Evolutionary conservation across 2,113 vertebrate genomes (phyloP).

Genomic region (Strigops habroptila): DNA sequence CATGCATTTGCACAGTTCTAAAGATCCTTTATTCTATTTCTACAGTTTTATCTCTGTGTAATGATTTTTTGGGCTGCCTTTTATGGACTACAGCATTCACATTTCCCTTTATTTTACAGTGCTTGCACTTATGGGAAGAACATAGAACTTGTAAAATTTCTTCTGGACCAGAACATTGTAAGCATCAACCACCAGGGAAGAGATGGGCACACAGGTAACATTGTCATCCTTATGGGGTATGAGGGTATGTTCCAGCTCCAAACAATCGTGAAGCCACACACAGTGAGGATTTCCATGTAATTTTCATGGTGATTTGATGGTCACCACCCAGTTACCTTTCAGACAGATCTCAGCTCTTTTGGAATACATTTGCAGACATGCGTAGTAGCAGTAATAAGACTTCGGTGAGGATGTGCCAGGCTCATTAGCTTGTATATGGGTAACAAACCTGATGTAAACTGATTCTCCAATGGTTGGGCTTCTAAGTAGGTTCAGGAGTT

Average conservation of each 20-base stretch:
- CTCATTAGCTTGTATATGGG: neutral
- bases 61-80: neutral
- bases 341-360: neutral
- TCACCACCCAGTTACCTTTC: neutral
- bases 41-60: neutral
- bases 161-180: constrained; percentile 86
- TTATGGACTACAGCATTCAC: neutral
- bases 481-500: neutral
- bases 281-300: neutral
- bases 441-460: neutral
- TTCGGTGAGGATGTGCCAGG: neutral
- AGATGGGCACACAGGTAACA: constrained; percentile 91
- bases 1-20: neutral
- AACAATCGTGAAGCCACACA: neutral
- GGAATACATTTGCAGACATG: neutral
- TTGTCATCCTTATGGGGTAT: accelerated
- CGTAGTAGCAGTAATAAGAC: neutral
- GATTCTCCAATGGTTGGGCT: neutral
- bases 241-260: neutral
- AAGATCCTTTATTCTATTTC: neutral
- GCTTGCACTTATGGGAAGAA: constrained; percentile 93
- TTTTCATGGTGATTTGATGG: neutral
- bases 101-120: constrained; percentile 62
- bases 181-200: constrained; percentile 92
- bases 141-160: constrained; percentile 89